phyloP scores from a whole-genome alignment of 1,140 invertebrate genomes.

The Hyphantria cunea region DNA sequence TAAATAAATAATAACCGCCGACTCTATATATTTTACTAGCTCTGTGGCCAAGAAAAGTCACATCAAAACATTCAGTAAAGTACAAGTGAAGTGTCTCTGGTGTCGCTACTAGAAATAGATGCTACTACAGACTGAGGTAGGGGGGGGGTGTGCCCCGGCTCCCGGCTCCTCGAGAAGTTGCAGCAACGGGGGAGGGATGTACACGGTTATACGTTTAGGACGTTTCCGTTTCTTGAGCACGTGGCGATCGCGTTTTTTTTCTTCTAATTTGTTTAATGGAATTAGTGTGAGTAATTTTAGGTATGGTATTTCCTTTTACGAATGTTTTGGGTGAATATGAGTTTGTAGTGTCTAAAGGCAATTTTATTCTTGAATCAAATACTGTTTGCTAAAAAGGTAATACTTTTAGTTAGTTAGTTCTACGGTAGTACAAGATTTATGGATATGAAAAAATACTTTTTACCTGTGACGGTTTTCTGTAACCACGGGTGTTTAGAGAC shows the following conservation, averaged over 20 bases:
- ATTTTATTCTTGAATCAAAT: too few species aligned
- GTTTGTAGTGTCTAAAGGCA: too few species aligned
- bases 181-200: neutral
- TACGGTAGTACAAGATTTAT: too few species aligned
- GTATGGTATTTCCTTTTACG: neutral
- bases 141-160: slow-evolving; percentile 27
- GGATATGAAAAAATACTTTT: too few species aligned
- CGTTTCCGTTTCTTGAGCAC: slow-evolving; percentile 64
- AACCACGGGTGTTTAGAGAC: too few species aligned
- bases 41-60: slow-evolving; percentile 44
- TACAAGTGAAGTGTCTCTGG: slow-evolving; percentile 67
- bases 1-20: too few species aligned
- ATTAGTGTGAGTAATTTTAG: slow-evolving; percentile 3
- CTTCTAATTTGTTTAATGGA: slow-evolving; percentile 6
- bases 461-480: too few species aligned
- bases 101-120: slow-evolving; percentile 63
- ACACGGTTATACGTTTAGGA: slow-evolving; percentile 32
- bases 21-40: slow-evolving; percentile 29
- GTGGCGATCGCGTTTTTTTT: slow-evolving; percentile 57
- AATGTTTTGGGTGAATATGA: neutral
- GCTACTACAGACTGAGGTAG: slow-evolving; percentile 24
- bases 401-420: too few species aligned
- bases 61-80: slow-evolving; percentile 51
- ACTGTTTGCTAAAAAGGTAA: too few species aligned
- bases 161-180: slow-evolving; percentile 8